Percentiles rank a stretch among this genome's conserved stretches.
phyloP scores from a whole-genome alignment of 1,140 invertebrate species.

The Anoplolepis gracilipes region DNA sequence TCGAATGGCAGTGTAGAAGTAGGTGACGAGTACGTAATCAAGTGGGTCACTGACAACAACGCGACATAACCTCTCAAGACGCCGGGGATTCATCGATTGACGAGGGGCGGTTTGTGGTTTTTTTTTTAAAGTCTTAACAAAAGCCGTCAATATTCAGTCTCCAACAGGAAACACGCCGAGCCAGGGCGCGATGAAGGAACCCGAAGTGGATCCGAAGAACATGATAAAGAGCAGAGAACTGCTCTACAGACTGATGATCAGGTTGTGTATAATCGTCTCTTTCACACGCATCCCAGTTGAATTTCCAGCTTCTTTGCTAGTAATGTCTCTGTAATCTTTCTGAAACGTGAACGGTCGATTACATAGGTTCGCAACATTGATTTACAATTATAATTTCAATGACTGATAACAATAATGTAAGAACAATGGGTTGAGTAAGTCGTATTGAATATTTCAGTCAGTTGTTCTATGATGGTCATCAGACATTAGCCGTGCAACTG shows the following conservation, averaged over 20 bases:
- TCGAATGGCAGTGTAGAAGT: neutral
- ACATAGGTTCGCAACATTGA: neutral
- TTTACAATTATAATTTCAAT: neutral
- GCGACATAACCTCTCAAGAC: slow-evolving; percentile 60
- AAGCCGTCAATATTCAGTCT: slow-evolving; percentile 72
- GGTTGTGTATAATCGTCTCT: slow-evolving; percentile 86
- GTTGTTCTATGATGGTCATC: slow-evolving; percentile 97
- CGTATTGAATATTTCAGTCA: slow-evolving; percentile 89
- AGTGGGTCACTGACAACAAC: slow-evolving; percentile 37
- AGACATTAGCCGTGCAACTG: slow-evolving; percentile 94
- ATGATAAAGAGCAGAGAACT: slow-evolving; percentile 93
- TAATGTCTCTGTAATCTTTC: neutral
- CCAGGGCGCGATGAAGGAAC: slow-evolving; percentile 85
- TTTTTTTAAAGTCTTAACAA: slow-evolving; percentile 20
- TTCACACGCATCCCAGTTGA: neutral
- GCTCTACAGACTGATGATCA: slow-evolving; percentile 95
- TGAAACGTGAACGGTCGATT: neutral
- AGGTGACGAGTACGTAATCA: neutral
- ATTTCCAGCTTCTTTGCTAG: neutral
- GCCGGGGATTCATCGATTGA: slow-evolving; percentile 52
- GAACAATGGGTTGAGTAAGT: neutral
- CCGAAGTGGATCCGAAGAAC: slow-evolving; percentile 90
- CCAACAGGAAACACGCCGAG: slow-evolving; percentile 53
- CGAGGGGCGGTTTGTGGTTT: slow-evolving; percentile 35
- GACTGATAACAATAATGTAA: neutral